Conservation (phyloP, 2,888 invertebrate genomes). For the Amaurobius ferox region DNA sequence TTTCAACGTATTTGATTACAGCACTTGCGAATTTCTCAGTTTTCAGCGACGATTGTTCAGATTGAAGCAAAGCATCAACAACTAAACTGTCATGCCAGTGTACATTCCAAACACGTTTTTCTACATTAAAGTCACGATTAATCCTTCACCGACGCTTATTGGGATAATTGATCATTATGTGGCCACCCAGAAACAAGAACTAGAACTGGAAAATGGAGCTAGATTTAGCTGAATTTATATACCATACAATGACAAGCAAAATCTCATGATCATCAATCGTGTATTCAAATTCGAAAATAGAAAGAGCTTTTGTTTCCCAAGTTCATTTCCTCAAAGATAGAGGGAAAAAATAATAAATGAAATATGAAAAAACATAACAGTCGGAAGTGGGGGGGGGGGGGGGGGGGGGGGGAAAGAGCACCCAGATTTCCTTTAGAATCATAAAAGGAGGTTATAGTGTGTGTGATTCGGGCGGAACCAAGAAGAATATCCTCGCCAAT, state of each 20-base stretch:
- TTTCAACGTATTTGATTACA: too few relatives aligned
- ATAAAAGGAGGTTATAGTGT: not conserved
- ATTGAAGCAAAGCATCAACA: too few relatives aligned
- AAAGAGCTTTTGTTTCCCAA: conserved; percentile 29
- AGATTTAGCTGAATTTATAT: not conserved
- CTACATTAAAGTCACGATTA: not conserved
- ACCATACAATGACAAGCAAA: not conserved
- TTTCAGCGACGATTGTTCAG: too few relatives aligned
- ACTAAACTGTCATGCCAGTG: too few relatives aligned
- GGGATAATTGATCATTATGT: not conserved
- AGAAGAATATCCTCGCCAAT: not conserved
- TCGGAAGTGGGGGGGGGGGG: not conserved
- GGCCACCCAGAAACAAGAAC: not conserved
- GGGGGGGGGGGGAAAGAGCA: not conserved
- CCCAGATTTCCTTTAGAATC: not conserved
- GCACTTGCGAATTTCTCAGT: too few relatives aligned
- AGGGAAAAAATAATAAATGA: not conserved
- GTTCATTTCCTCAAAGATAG: conserved; percentile 42
- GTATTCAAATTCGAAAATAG: conserved; percentile 21
- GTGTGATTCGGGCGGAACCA: not conserved
- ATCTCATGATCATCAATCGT: not conserved
- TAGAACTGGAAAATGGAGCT: not conserved
- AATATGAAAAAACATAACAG: not conserved
- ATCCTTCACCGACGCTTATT: not conserved
- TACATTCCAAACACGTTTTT: too few relatives aligned